Percentiles rank a stretch among this genome's conserved stretches.
These are phyloP conservation scores for Spea hammondii DNA, from an alignment of 2,797 vertebrate genomes.

Conservation along the genomic window DNA sequence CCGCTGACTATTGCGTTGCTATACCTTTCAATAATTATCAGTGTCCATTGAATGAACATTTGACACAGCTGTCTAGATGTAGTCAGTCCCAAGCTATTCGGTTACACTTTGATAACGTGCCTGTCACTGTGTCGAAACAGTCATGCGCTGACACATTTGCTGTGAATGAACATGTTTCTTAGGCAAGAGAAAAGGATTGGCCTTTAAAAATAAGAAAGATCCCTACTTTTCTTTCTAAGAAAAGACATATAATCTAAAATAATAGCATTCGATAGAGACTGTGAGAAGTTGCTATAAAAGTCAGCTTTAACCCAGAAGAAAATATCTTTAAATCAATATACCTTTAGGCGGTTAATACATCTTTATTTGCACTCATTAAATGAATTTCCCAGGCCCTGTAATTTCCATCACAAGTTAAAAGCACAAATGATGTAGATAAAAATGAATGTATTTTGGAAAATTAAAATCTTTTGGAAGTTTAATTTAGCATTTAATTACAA, in stretches of 20 bases:
- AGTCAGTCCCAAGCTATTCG: slow-evolving; percentile 65
- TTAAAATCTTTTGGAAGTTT: background rate
- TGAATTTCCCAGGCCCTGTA: background rate
- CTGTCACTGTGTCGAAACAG: slow-evolving; percentile 77
- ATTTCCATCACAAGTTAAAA: background rate
- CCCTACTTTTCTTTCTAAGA: slow-evolving; percentile 72
- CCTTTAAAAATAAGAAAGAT: slow-evolving; percentile 76
- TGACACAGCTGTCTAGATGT: slow-evolving; percentile 68
- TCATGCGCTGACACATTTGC: slow-evolving; percentile 77
- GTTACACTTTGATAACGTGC: slow-evolving; percentile 71
- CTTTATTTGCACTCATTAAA: background rate
- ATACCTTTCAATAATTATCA: slow-evolving; percentile 56
- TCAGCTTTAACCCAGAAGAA: slow-evolving; percentile 76
- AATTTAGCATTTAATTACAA: slow-evolving; percentile 28
- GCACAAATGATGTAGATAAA: background rate
- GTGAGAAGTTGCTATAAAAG: slow-evolving; percentile 77
- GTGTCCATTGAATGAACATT: slow-evolving; percentile 67
- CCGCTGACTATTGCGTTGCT: slow-evolving; percentile 54
- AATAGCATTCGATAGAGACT: slow-evolving; percentile 80
- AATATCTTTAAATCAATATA: slow-evolving; percentile 68
- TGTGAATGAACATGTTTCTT: slow-evolving; percentile 75
- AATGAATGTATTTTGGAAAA: background rate
- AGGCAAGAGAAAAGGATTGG: slow-evolving; percentile 71
- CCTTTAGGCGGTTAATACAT: slow-evolving; percentile 53
- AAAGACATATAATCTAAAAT: slow-evolving; percentile 88